Evolutionary conservation across 2,797 vertebrate species (phyloP).

Genomic region (Melanotaenia boesemani): DNA sequence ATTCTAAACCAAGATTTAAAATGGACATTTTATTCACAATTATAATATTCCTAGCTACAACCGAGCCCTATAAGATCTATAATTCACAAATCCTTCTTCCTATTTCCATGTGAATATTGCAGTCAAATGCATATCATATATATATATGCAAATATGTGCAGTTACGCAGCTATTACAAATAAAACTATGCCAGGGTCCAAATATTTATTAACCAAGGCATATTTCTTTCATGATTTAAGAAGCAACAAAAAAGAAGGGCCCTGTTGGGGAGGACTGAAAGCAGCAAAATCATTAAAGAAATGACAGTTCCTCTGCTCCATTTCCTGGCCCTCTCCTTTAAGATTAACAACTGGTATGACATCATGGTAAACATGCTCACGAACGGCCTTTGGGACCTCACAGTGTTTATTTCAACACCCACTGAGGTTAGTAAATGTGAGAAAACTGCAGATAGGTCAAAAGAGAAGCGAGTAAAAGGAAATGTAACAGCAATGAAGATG

Average conservation of each 20-base stretch:
- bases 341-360: slow-evolving; percentile 59
- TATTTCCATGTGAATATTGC: neutral
- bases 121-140: neutral
- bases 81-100: neutral
- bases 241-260: neutral
- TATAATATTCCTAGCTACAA: too few relatives aligned
- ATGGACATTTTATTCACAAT: too few relatives aligned
- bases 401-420: slow-evolving; percentile 44
- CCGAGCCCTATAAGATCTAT: neutral
- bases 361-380: slow-evolving; percentile 60
- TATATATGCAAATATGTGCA: neutral
- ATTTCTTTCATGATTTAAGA: slow-evolving; percentile 7
- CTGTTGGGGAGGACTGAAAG: slow-evolving; percentile 1
- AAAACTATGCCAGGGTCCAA: neutral
- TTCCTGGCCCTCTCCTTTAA: slow-evolving; percentile 30
- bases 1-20: neutral
- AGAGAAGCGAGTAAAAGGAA: neutral
- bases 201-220: neutral
- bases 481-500: neutral
- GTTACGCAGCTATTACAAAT: neutral
- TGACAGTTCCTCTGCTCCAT: slow-evolving; percentile 10
- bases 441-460: slow-evolving; percentile 15
- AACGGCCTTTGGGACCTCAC: slow-evolving; percentile 33
- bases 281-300: slow-evolving; percentile 19
- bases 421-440: slow-evolving; percentile 18